Base-by-base conservation (phyloP, 2,113 vertebrate species). In the Nothocercus julius region DNA sequence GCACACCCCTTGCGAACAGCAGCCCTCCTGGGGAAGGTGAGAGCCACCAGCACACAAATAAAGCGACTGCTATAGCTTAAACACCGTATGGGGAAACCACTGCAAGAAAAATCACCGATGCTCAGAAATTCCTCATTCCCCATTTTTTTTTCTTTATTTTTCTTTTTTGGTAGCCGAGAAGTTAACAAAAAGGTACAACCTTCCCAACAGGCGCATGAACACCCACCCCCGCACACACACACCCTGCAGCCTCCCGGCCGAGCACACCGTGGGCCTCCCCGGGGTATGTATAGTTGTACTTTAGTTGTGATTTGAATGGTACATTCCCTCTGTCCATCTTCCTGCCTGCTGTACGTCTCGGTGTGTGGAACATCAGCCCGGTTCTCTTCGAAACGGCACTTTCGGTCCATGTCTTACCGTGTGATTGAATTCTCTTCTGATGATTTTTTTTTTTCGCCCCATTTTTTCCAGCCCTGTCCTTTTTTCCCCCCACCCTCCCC, bases 281-380 rank as follows among this genome's bases (percentile, higher is more conserved):
- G 81, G 95, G 95, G 73, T 90, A 91, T 96, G 97, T 97, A 96
- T 97, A 82, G 87, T 78, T 85, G 96, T 98, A 96, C 94, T 97
- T 87, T 93, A 87, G 72, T 97, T 89, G 97, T 97, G 97, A 87
- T 97, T 97, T 89, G 92, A 97, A 97, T 98, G 98, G 98, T 99
- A 98, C 98, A 96, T 95, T 96, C 96, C 94, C 96, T 92, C 74
- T 93, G 94, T 93, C 92, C 78, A 54, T 79, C 87, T 90, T 89
- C 89, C 89, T 70, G 88, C 96, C 95, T 96, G 94, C 92, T 96
- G 92, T 96, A 81, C 30, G 96, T 97, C 97, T 86, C 0, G 47
- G 97, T 96, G 96, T 96, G 97, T 94, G 97, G 94, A 53, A 70
- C 94, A 96, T 70, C 74, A 1, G 18, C 28, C 45, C 28, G 0